Percentiles rank a stretch among this genome's conserved stretches.
phyloP scores from a whole-genome alignment of 2,113 vertebrate genomes.

The Plecotus auritus region DNA sequence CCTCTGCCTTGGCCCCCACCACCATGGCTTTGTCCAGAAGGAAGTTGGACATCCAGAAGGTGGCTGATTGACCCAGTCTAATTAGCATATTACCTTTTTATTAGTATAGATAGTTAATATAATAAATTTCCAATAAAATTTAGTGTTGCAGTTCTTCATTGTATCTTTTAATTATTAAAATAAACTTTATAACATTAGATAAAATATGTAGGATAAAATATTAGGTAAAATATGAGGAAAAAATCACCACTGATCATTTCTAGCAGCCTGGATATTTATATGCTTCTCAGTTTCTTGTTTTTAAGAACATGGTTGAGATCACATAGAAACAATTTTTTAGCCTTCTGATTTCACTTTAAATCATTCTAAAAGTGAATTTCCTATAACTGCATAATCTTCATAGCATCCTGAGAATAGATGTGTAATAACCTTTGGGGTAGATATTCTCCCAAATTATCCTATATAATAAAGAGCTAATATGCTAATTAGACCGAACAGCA shows the following conservation, averaged over 20 bases:
- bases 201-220: background rate
- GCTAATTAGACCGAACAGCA: too few relatives aligned
- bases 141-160: background rate
- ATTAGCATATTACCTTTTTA: too few relatives aligned
- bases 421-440: background rate
- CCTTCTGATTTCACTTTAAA: background rate
- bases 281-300: constrained; percentile 2
- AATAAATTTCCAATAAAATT: background rate
- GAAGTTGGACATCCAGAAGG: too few relatives aligned
- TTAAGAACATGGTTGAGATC: background rate
- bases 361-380: background rate
- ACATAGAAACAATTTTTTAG: background rate
- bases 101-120: background rate
- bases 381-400: background rate
- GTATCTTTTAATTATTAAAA: background rate
- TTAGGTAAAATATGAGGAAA: background rate
- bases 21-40: too few relatives aligned
- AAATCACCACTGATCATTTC: background rate
- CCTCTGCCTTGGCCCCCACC: too few relatives aligned
- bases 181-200: background rate
- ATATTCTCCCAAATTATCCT: background rate
- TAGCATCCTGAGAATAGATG: background rate
- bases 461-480: too few relatives aligned
- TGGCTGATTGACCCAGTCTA: too few relatives aligned
- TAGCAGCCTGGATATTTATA: background rate